Evolutionary conservation across 2,113 vertebrate species (phyloP).

Genomic region (Labeo rohita): DNA sequence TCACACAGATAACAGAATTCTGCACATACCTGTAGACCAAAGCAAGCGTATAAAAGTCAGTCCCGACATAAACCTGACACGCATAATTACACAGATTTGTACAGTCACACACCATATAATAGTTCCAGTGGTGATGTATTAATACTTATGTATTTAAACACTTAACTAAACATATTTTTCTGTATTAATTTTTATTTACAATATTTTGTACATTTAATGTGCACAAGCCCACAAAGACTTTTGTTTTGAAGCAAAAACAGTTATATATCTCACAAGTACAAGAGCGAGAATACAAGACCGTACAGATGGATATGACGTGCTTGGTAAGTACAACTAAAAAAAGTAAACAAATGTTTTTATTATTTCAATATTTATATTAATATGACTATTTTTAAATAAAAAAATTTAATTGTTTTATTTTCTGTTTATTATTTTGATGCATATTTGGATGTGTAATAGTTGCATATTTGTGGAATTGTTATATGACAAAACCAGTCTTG

Average conservation of each 20-base stretch:
- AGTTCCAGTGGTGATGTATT: background rate
- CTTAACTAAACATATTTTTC: background rate
- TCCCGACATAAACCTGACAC: background rate
- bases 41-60: conserved; percentile 71
- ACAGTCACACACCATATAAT: background rate
- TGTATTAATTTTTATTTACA: background rate
- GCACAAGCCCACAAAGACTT: background rate
- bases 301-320: conserved; percentile 45
- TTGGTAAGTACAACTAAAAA: conserved; percentile 62
- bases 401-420: too few relatives aligned
- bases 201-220: background rate
- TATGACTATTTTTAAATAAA: too few relatives aligned
- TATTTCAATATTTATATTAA: too few relatives aligned
- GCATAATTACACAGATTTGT: background rate
- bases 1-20: conserved; percentile 77
- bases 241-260: background rate
- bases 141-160: background rate
- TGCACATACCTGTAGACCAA: conserved; percentile 75
- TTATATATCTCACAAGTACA: background rate
- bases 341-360: background rate
- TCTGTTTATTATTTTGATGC: too few relatives aligned
- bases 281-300: background rate
- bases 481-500: too few relatives aligned
- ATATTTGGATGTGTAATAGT: too few relatives aligned
- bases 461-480: too few relatives aligned